These are phyloP conservation scores for Elanus axillaris DNA, from an alignment of 2,113 vertebrate species.

Conservation along the genomic window DNA sequence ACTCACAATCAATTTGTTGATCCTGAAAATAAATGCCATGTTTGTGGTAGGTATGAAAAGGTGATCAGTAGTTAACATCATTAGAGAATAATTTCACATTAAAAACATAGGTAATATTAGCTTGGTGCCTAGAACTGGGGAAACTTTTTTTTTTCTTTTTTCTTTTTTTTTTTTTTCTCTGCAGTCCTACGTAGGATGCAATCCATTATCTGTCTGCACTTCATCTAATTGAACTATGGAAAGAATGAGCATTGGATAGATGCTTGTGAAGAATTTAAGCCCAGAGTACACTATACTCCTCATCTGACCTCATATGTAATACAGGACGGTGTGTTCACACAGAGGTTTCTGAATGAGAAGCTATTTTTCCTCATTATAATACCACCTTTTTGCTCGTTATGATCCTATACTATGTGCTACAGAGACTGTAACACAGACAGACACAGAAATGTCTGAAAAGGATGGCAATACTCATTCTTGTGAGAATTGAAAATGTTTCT, in stretches of 20 bases:
- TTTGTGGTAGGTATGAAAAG: background rate
- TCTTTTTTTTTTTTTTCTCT: background rate
- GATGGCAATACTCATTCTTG: background rate
- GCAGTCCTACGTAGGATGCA: background rate
- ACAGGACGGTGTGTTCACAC: background rate
- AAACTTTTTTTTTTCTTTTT: rapidly evolving
- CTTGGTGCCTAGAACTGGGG: background rate
- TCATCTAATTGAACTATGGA: background rate
- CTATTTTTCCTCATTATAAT: background rate
- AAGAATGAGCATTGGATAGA: background rate
- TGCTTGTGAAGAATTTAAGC: background rate
- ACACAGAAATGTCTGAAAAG: background rate
- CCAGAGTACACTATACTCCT: background rate
- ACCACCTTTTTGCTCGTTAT: background rate
- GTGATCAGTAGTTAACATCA: background rate
- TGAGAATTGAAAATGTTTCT: background rate
- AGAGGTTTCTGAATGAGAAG: background rate
- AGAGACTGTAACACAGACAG: background rate
- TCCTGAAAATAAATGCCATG: background rate
- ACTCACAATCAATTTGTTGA: background rate
- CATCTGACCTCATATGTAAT: background rate
- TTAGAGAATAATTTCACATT: background rate
- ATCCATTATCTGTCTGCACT: background rate
- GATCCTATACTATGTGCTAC: background rate
- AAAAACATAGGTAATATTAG: background rate